phyloP scores from a whole-genome alignment of 2,113 vertebrate species.

The Oceanites oceanicus region DNA sequence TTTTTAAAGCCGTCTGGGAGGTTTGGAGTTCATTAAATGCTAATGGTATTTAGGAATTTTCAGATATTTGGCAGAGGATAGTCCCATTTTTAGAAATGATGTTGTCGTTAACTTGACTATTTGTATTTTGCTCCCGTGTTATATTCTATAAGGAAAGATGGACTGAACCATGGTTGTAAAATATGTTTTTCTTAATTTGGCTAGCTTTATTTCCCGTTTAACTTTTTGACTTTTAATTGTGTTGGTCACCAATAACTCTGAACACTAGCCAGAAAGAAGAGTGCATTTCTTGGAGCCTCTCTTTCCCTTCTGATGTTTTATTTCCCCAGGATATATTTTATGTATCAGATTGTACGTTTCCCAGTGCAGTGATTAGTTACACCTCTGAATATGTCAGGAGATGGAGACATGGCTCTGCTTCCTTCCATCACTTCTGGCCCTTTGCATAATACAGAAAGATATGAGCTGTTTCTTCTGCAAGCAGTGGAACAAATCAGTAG shows the following conservation, averaged over 20 bases:
- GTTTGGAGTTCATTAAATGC: neutral
- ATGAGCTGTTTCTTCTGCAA: conserved; percentile 49
- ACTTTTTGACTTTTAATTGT: neutral
- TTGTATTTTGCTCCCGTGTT: neutral
- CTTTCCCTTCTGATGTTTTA: neutral
- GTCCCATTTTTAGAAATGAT: neutral
- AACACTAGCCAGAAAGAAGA: neutral
- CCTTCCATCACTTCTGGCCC: conserved; percentile 16
- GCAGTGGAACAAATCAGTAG: conserved; percentile 53
- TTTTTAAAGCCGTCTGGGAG: neutral
- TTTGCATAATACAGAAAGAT: neutral
- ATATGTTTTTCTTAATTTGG: neutral
- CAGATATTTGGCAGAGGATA: neutral
- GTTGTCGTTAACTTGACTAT: neutral
- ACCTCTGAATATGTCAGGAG: conserved; percentile 18
- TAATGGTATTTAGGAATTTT: neutral
- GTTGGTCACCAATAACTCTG: neutral
- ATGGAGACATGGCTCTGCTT: conserved; percentile 21
- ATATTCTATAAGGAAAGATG: neutral
- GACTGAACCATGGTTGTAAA: neutral
- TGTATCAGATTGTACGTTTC: neutral
- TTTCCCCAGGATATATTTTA: neutral
- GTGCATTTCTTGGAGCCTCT: neutral
- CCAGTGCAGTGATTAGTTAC: conserved; percentile 1
- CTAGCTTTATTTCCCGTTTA: neutral